Conservation (phyloP, 2,888 invertebrate species). For the Megamerina dolium region DNA sequence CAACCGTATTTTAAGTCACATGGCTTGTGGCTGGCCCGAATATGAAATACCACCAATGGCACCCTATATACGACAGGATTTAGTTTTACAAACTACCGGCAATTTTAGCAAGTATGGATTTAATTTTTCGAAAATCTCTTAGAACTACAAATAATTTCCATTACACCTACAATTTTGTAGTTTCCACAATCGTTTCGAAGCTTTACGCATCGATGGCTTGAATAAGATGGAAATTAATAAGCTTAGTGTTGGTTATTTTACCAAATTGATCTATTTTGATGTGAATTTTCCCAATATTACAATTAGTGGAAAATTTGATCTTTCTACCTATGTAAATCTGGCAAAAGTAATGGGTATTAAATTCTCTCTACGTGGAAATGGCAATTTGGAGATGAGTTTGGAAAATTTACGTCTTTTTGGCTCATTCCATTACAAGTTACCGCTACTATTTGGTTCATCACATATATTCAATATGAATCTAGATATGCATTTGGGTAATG, state of each 20-base stretch:
- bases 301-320: conserved; percentile 14
- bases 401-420: conserved; percentile 18
- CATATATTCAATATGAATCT: conserved; percentile 18
- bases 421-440: conserved; percentile 19
- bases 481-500: conserved; percentile 12
- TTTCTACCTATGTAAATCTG: conserved; percentile 7
- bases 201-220: conserved; percentile 17
- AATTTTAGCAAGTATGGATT: too few species aligned
- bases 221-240: conserved; percentile 19
- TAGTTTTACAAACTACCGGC: not conserved
- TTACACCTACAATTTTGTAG: not conserved
- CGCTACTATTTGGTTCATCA: conserved; percentile 17
- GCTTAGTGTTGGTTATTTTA: conserved; percentile 14
- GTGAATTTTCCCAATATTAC: conserved; percentile 18
- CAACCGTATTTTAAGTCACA: not conserved
- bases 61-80: conserved; percentile 10
- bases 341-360: conserved; percentile 9
- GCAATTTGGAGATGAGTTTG: conserved; percentile 17
- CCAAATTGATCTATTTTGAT: conserved; percentile 20
- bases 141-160: too few species aligned
- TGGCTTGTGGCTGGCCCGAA: conserved; percentile 22
- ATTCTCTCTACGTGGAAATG: conserved; percentile 11
- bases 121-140: too few species aligned
- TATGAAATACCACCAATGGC: conserved; percentile 21
- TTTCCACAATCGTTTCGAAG: not conserved